Conservation (phyloP, 2,113 vertebrate genomes). For the Prunella fulvescens region DNA sequence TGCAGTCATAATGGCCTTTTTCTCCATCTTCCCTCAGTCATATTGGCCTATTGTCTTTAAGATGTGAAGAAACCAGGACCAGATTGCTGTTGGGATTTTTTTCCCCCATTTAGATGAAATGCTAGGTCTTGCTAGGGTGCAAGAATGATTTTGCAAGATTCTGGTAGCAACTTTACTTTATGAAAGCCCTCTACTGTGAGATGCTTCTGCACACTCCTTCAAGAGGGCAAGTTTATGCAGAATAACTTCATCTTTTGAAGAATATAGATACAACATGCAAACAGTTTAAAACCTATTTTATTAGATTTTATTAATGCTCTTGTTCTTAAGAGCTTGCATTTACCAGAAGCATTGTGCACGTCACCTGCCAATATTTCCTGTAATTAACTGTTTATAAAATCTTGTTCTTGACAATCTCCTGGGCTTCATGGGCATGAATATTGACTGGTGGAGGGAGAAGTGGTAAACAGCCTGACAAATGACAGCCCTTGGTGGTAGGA, state of each 20-base stretch:
- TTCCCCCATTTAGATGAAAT: background rate
- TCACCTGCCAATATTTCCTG: background rate
- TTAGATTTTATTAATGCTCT: background rate
- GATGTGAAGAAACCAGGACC: background rate
- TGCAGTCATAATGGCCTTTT: background rate
- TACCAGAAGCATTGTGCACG: background rate
- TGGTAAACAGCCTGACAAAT: background rate
- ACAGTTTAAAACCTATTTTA: background rate
- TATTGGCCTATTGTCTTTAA: background rate
- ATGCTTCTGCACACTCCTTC: background rate
- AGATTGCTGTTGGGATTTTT: background rate
- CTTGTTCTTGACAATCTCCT: background rate
- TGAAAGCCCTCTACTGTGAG: background rate
- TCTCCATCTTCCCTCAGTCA: background rate
- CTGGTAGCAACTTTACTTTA: background rate
- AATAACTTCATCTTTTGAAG: background rate
- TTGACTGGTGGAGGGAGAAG: background rate
- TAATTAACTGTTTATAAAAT: background rate
- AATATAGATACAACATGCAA: background rate
- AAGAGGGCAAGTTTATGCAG: background rate
- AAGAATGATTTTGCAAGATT: background rate
- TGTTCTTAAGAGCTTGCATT: background rate
- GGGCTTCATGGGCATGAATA: background rate
- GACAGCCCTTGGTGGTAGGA: background rate
- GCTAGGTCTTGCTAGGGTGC: background rate